phyloP scores from a whole-genome alignment of 2,888 invertebrate species.

The Drosophila percnosoma region DNA sequence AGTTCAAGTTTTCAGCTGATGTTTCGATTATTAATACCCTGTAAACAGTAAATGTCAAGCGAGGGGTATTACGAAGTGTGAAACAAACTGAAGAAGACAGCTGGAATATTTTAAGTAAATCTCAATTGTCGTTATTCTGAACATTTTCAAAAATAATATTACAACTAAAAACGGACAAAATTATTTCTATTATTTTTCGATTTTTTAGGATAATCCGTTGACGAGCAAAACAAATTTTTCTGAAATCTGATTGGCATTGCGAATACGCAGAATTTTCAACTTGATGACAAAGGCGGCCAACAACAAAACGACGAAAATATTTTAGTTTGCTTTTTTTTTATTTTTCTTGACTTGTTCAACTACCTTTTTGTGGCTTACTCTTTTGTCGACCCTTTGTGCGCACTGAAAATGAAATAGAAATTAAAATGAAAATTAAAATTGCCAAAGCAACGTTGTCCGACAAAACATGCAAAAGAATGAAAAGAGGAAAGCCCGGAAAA shows the following conservation, averaged over 20 bases:
- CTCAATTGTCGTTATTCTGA: too few relatives aligned
- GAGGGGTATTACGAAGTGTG: not conserved
- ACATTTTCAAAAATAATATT: not conserved
- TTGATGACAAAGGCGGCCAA: constrained; percentile 35
- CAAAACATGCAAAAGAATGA: constrained; percentile 1
- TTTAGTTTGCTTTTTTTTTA: constrained; percentile 21
- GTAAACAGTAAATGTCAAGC: not conserved
- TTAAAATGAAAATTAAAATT: constrained; percentile 33
- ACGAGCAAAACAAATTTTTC: not conserved
- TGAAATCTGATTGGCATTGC: constrained; percentile 6
- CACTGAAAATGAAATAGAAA: constrained; percentile 31
- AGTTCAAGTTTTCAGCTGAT: constrained; percentile 24
- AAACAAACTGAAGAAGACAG: not conserved
- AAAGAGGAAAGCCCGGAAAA: not conserved
- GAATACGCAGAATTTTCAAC: constrained; percentile 25
- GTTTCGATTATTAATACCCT: constrained; percentile 18
- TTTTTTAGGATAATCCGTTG: not conserved
- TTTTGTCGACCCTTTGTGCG: constrained; percentile 22
- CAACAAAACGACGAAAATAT: constrained; percentile 18
- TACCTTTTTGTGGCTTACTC: constrained; percentile 24
- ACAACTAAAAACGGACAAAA: not conserved
- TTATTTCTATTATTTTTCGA: not conserved
- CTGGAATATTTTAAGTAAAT: not conserved
- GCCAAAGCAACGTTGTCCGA: constrained; percentile 24
- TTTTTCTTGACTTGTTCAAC: constrained; percentile 21